phyloP scores from a whole-genome alignment of 2,113 vertebrate genomes.

The Seriola dumerili region DNA sequence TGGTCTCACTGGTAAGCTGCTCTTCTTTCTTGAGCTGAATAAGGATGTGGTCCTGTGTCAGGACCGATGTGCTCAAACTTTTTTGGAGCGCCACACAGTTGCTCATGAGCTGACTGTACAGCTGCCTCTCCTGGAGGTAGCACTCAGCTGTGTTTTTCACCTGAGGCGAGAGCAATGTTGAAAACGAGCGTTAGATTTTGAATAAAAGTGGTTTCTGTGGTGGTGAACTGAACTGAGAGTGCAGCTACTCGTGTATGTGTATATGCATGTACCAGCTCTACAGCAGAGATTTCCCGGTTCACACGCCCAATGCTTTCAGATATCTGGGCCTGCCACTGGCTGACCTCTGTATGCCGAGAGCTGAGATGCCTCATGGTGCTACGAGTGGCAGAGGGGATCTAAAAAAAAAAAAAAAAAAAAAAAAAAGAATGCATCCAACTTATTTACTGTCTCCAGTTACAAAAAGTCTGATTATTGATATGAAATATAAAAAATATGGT shows the following conservation, averaged over 20 bases:
- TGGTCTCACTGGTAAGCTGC: too few species aligned
- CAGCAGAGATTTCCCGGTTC: slow-evolving; percentile 16
- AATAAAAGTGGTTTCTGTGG: too few species aligned
- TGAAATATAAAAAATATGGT: neutral
- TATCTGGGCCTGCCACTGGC: slow-evolving; percentile 42
- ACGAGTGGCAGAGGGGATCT: slow-evolving; percentile 22
- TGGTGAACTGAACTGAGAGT: too few species aligned
- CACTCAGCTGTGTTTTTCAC: slow-evolving; percentile 15
- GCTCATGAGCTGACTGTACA: slow-evolving; percentile 28
- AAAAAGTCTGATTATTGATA: neutral
- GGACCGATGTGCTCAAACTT: too few species aligned
- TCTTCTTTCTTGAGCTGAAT: too few species aligned
- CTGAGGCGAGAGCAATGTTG: slow-evolving; percentile 16
- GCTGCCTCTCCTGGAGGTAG: slow-evolving; percentile 35
- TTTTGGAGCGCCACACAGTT: too few species aligned
- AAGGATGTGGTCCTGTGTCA: too few species aligned
- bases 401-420: neutral
- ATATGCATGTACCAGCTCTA: slow-evolving; percentile 24
- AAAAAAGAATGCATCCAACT: too few species aligned
- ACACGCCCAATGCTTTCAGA: slow-evolving; percentile 9
- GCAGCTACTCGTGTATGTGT: too few species aligned
- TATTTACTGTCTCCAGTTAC: neutral
- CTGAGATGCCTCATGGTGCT: slow-evolving; percentile 33
- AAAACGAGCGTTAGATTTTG: too few species aligned
- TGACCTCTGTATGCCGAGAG: slow-evolving; percentile 25